A percentile compares a stretch with the other conserved stretches of the same genome.
Conservation (phyloP, 53 echinoderm and acorn worm genomes). For the Echinometra lucunter region DNA sequence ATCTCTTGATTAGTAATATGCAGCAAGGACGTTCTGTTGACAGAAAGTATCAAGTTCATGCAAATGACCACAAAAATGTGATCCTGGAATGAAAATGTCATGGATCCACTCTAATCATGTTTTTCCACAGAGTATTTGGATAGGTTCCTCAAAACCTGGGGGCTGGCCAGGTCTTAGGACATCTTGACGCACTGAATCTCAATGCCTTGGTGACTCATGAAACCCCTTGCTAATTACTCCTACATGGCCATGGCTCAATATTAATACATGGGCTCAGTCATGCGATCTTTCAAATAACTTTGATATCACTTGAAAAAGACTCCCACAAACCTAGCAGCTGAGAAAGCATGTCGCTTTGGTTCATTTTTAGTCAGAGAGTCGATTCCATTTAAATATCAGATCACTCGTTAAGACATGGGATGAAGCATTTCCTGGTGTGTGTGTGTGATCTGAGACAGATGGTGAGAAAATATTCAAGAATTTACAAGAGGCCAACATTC, state of each 20-base stretch:
- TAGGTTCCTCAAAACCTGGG: constrained; percentile 23
- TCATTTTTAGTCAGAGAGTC: constrained; percentile 11
- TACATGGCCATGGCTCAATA: background rate
- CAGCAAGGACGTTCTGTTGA: constrained; percentile 10
- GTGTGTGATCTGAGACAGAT: background rate
- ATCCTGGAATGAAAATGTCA: constrained; percentile 22
- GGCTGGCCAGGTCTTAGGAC: constrained; percentile 37
- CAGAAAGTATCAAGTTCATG: constrained; percentile 16
- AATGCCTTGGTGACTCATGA: constrained; percentile 2
- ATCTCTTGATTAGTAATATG: background rate
- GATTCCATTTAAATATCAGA: background rate
- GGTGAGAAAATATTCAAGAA: background rate
- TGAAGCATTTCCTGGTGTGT: constrained; percentile 48
- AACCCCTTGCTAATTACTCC: constrained; percentile 21
- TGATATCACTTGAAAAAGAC: constrained; percentile 5
- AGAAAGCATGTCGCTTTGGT: background rate
- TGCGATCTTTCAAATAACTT: constrained; percentile 33
- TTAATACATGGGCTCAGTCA: constrained; percentile 17
- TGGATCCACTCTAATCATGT: constrained; percentile 38
- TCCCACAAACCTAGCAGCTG: background rate
- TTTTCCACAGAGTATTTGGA: constrained; percentile 19
- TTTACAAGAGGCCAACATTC: background rate
- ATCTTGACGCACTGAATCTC: constrained; percentile 15
- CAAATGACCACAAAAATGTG: background rate
- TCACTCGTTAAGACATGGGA: constrained; percentile 11